Evolutionary conservation across 1,140 invertebrate species (phyloP).

Genomic region (Leptestheria dahalacensis): DNA sequence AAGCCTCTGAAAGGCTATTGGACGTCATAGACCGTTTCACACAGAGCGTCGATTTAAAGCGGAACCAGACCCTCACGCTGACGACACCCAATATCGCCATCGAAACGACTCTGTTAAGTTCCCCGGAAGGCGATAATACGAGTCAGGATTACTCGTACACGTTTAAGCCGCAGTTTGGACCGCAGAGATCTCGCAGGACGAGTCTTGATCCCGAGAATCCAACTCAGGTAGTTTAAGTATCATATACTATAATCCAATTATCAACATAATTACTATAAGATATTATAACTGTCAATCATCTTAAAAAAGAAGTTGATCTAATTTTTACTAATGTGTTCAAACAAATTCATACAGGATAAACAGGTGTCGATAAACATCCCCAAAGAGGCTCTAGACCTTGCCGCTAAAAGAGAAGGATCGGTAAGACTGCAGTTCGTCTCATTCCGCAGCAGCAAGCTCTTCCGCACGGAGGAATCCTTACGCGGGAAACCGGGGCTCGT

Average conservation of each 20-base stretch:
- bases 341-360: no score
- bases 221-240: neutral
- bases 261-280: no score
- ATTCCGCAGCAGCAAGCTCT: conserved; percentile 23
- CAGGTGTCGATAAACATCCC: conserved; percentile 18
- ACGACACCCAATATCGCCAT: conserved; percentile 22
- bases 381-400: conserved; percentile 16
- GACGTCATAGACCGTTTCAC: conserved; percentile 24
- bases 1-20: conserved; percentile 21
- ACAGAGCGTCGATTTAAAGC: conserved; percentile 20
- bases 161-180: conserved; percentile 1
- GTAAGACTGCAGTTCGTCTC: conserved; percentile 22
- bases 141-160: neutral
- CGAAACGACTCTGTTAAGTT: conserved; percentile 8
- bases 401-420: conserved; percentile 15
- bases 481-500: conserved; percentile 16
- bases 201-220: conserved; percentile 6
- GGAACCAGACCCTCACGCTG: conserved; percentile 19
- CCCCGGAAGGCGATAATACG: neutral
- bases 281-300: no score
- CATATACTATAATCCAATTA: neutral
- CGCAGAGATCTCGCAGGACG: neutral
- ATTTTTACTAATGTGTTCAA: no score
- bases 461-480: conserved; percentile 17
- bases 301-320: no score